phyloP scores from a whole-genome alignment of 2,888 invertebrate genomes.

The Euclidia mi region DNA sequence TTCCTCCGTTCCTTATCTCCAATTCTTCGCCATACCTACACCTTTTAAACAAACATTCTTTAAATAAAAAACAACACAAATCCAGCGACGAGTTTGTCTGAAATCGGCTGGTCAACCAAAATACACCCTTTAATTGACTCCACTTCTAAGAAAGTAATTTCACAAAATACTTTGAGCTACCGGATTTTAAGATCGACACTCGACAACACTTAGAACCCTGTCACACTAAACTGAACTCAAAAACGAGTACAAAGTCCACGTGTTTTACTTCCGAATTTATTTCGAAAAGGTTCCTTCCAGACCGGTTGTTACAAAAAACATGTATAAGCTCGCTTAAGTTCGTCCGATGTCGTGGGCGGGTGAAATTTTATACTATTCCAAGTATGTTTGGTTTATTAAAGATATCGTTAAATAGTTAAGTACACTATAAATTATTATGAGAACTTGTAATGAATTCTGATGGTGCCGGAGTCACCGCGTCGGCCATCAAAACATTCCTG shows the following conservation, averaged over 20 bases:
- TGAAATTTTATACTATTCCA: slow-evolving; percentile 65
- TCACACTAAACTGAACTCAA: slow-evolving; percentile 53
- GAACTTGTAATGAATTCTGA: slow-evolving; percentile 39
- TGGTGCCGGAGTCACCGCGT: not conserved
- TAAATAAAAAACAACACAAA: slow-evolving; percentile 52
- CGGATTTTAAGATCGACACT: slow-evolving; percentile 83
- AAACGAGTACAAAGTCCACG: not conserved
- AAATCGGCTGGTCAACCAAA: slow-evolving; percentile 50
- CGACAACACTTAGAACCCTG: slow-evolving; percentile 69
- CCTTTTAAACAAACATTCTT: slow-evolving; percentile 53
- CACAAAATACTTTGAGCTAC: slow-evolving; percentile 90
- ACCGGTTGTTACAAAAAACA: slow-evolving; percentile 75
- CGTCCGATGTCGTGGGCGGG: slow-evolving; percentile 69
- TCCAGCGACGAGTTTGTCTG: slow-evolving; percentile 59
- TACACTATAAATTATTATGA: slow-evolving; percentile 45
- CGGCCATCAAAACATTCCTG: not conserved
- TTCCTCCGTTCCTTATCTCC: slow-evolving; percentile 28
- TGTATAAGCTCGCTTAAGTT: slow-evolving; percentile 52
- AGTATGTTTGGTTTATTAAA: slow-evolving; percentile 58
- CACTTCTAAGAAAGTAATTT: slow-evolving; percentile 90
- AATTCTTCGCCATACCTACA: slow-evolving; percentile 41
- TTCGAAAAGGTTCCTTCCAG: slow-evolving; percentile 70
- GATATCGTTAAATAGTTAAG: slow-evolving; percentile 45
- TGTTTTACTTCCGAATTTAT: slow-evolving; percentile 28
- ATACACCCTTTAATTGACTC: slow-evolving; percentile 81